Conservation (phyloP, 2,888 invertebrate genomes). For the Dione vanillae region DNA sequence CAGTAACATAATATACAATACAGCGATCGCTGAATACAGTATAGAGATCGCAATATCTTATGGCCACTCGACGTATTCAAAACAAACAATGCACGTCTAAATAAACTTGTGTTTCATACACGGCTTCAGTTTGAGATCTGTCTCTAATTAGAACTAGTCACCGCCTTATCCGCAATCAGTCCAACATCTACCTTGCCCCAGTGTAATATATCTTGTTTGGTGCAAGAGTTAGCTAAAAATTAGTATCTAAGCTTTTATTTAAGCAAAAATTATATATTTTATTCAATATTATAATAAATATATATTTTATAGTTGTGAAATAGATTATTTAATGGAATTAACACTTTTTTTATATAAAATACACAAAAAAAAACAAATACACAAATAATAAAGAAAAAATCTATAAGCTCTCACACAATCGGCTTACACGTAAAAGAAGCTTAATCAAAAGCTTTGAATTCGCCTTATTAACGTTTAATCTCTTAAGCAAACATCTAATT, state of each 20-base stretch:
- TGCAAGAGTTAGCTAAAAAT: background rate
- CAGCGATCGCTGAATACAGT: background rate
- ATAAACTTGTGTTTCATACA: conserved; percentile 20
- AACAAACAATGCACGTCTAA: conserved; percentile 25
- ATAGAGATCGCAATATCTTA: conserved; percentile 6
- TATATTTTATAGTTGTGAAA: too few relatives aligned
- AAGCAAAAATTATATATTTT: background rate
- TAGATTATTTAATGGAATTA: too few relatives aligned
- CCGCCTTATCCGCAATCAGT: conserved; percentile 59
- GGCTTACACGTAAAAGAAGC: background rate
- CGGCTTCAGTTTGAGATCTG: conserved; percentile 40
- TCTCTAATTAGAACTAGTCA: conserved; percentile 57
- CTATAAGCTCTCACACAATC: background rate
- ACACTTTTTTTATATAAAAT: too few relatives aligned
- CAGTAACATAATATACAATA: conserved; percentile 9
- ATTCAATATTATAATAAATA: too few relatives aligned
- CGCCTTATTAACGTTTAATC: background rate
- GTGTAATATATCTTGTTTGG: conserved; percentile 44
- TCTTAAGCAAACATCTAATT: conserved; percentile 29
- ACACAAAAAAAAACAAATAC: too few relatives aligned
- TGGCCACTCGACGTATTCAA: conserved; percentile 1
- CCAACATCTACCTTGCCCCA: conserved; percentile 54
- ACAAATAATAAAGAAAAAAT: too few relatives aligned
- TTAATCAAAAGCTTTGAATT: conserved; percentile 12
- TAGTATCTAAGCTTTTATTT: background rate